Evolutionary conservation across 2,797 vertebrate species (phyloP), one percentile per base, ranked within the genome.

Genomic region (Triplophysa bombifrons): DNA sequence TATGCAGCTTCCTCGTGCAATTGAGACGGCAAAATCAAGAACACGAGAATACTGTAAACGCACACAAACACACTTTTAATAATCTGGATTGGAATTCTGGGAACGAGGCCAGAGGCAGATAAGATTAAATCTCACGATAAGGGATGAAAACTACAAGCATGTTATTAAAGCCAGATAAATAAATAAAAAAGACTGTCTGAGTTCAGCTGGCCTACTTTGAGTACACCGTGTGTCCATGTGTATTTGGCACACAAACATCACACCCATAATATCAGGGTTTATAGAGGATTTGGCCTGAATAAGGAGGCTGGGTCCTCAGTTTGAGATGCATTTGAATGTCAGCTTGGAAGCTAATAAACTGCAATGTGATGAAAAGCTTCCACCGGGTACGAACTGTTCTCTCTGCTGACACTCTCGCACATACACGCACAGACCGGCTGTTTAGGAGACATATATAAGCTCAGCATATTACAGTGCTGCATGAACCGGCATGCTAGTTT

Each of bases 401-500:
- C 68, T 65, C 68, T 72, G 16, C 30, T 63, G 25, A 78, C 16
- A 22, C 27, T 64, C 20, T 38, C 14, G 4, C 66, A 41, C 66
- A 27, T 61, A 64, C 77, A 66, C 56, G 6, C 65, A 74, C 70
- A 68, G 19, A 67, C 44, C 14, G 38, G 65, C 58, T 30, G 72
- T 44, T 76, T 66, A 66, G 56, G 66, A 64, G 58, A 70, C 58
- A 71, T 55, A 70, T 25, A 82, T 67, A 64, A 72, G 51, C 34
- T 63, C 76, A 74, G 64, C 22, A 70, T 55, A 63, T 82, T 34
- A 69, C 55, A 72, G 50, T 55, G 44, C 67, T 30, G 30, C 67
- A 61, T 68, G 67, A 70, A 34, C 67, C 68, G 44, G 74, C 78
- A 83, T 80, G 70, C 27, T 76, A 80, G 82, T 83, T 76, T 80